Evolutionary conservation across 2,888 invertebrate genomes (phyloP), one percentile per base, ranked within the genome.

Genomic region (Callosobruchus maculatus): DNA sequence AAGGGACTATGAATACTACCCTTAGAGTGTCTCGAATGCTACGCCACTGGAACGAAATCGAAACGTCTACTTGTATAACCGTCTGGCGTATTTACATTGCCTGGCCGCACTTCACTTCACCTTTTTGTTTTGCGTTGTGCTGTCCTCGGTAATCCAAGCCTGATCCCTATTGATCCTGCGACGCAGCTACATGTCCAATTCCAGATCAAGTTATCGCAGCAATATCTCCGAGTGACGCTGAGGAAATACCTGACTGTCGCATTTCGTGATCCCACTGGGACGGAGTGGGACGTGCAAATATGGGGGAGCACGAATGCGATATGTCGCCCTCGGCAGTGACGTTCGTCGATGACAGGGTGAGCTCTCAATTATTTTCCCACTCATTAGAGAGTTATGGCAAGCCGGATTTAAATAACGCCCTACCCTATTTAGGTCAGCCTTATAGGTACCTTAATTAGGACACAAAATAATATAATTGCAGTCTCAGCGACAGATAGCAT

Each of bases 261-360:
- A 18, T 18, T 49, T 13, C 18, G 49, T 5, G 13, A 7, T 49
- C 49, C 49, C 49, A 49, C 9, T 13, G 49, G 1, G 49, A 26
- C 49, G 70, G 20, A 21, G 49, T 13, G 49, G 1, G 49, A 26
- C 49, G 70, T 70, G 70, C 20, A 70, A 70, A 26, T 26, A 70
- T 70, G 70, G 70, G 2, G 74, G 74, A 68, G 21, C 67, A 71
- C 21, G 78, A 80, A 26, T 78, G 78, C 71, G 78, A 81, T 74
- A 84, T 85, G 84, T 75, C 82, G 26, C 83, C 84, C 18, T 84
- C 84, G 80, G 80, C 82, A 70, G 82, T 84, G 73, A 82, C 83
- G 22, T 83, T 82, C 73, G 70, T 79, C 49, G 82, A 84, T 69
- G 79, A 81, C 74, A 78, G 82, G 72, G 85, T 85, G 81, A 83